phyloP scores from a whole-genome alignment of 1,140 invertebrate species.

The Lucilia sericata region DNA sequence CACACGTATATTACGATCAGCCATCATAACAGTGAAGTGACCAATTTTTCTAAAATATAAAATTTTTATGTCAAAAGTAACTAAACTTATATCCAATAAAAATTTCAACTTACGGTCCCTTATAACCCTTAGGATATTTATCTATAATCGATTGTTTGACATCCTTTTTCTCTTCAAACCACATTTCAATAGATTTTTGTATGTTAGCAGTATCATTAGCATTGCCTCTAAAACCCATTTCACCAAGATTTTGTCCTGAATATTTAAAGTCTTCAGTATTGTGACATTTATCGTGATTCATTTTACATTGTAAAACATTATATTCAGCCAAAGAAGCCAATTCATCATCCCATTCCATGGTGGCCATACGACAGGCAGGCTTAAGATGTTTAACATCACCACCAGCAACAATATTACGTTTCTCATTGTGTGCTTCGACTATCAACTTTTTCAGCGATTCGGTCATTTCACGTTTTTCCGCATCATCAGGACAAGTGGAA shows the following conservation, averaged over 20 bases:
- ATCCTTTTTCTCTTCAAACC: conserved; percentile 45
- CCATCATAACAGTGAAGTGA: conserved; percentile 60
- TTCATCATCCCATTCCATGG: conserved; percentile 62
- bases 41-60: conserved; percentile 52
- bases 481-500: conserved; percentile 51
- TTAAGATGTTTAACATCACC: conserved; percentile 47
- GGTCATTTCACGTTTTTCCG: conserved; percentile 47
- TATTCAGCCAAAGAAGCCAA: conserved; percentile 56
- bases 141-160: background rate
- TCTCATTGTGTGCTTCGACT: conserved; percentile 52
- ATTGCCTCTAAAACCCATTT: conserved; percentile 50
- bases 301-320: conserved; percentile 58
- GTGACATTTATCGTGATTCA: conserved; percentile 59
- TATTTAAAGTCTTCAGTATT: conserved; percentile 58
- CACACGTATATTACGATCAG: conserved; percentile 56
- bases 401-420: conserved; percentile 58
- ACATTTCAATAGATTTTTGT: conserved; percentile 9
- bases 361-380: conserved; percentile 61
- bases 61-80: background rate
- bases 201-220: background rate
- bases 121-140: conserved; percentile 9
- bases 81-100: background rate
- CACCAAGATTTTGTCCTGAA: conserved; percentile 63
- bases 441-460: conserved; percentile 50
- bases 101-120: conserved; percentile 10